Base-by-base conservation (phyloP, 1,140 invertebrate genomes). In the Drosophila sp. region DNA sequence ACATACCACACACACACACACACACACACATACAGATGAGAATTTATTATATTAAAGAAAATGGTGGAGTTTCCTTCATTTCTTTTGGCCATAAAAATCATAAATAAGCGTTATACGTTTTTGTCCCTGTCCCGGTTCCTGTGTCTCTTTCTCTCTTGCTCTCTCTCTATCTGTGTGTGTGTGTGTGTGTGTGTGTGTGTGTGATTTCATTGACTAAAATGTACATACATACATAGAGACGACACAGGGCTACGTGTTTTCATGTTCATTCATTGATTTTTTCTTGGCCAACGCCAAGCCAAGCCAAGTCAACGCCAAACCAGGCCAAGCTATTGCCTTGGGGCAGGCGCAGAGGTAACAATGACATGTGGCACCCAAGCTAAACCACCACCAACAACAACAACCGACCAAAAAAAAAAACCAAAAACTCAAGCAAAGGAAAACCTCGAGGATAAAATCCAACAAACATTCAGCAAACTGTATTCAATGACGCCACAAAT, bases 401-500 rank as follows among this genome's bases (percentile, higher is more conserved):
- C 47, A 54, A 29, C 23, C n/a, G 29, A 54, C 6, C 6, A 17
- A 0, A 11, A 2, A 30, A 55, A 55, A 55, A 55, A 55, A 11
- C 35, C 70, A 62, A 68, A 57, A 65, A 44, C 67, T 55, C n/a
- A 50, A 25, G 5, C 23, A 60, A 74, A 60, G n/a, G 17, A 17
- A 17, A 63, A 78, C 62, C 71, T 62, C 66, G 74, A 65, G 65
- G 77, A 70, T 70, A 71, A 40, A 64, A 78, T 75, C 69, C 65
- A 55, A 40, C 44, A 50, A 47, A 11, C 65, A 54, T 63, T 27
- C 40, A 41, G 65, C 61, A 67, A 65, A 66, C 47, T 73, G 67
- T 66, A 79, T 58, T 70, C 70, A 76, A 79, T 86, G 82, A 80
- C 83, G 79, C 65, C 83, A 86, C 70, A 56, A 64, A 73, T 32